Evolutionary conservation across 1,140 invertebrate species (phyloP), one percentile per base, ranked within the genome.

Genomic region (Sinella curviseta): DNA sequence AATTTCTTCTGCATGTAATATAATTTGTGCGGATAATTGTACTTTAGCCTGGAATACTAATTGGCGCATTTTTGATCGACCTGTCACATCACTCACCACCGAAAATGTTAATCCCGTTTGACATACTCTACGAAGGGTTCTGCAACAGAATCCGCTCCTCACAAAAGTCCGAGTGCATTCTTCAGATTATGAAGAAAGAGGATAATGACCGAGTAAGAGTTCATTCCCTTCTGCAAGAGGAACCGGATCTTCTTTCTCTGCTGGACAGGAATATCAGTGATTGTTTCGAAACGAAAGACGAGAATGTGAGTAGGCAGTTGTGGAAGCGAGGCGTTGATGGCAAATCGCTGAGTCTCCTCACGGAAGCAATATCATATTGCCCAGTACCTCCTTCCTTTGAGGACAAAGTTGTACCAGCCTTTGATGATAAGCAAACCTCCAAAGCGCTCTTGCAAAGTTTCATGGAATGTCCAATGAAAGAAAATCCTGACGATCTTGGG

Each of bases 41-140:
- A n/a, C n/a, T n/a, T n/a, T n/a, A n/a, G n/a, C n/a, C n/a, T n/a
- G n/a, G n/a, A n/a, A n/a, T n/a, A n/a, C n/a, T n/a, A n/a, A n/a
- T n/a, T n/a, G n/a, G n/a, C n/a, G n/a, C n/a, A n/a, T n/a, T n/a
- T n/a, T n/a, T n/a, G n/a, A n/a, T n/a, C n/a, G n/a, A n/a, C n/a
- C n/a, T n/a, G n/a, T n/a, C n/a, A 3, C 57, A 60, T 60, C 8
- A 60, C 4, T 60, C 65, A 70, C n/a, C n/a, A n/a, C n/a, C n/a
- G n/a, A n/a, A 70, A 70, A 70, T 70, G 65, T 31, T 70, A 4
- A 70, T 70, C 12, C 65, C 65, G 67, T 82, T 82, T 78, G 81
- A 82, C 57, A 79, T 80, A 57, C 57, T 82, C 3, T 82, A 80
- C 30, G 1, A 36, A n/a, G 77, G 80, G n/a, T 74, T 80, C 36